These are phyloP conservation scores for Actias luna DNA, from an alignment of 2,888 invertebrate genomes.

Conservation along the genomic window DNA sequence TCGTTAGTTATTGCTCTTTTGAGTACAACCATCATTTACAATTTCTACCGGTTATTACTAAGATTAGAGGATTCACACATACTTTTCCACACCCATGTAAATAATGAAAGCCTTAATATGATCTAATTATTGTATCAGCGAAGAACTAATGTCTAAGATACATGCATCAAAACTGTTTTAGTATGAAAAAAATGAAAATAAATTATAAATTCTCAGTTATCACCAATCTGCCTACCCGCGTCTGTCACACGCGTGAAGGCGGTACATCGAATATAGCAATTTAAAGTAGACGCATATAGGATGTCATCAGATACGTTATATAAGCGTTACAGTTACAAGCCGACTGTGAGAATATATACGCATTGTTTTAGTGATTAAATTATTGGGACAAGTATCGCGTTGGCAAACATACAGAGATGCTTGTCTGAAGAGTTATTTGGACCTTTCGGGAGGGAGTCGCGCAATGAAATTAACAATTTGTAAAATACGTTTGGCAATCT, in stretches of 20 bases:
- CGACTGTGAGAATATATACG: not conserved
- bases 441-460: not conserved
- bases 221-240: not conserved
- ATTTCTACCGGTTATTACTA: no score
- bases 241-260: not conserved
- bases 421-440: constrained; percentile 4
- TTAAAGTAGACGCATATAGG: not conserved
- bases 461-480: not conserved
- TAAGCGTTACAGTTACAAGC: constrained; percentile 9
- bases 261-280: not conserved
- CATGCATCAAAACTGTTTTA: no score
- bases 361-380: constrained; percentile 5
- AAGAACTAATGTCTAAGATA: no score
- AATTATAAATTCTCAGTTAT: no score
- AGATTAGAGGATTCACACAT: no score
- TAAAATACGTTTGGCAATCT: not conserved
- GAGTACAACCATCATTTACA: no score
- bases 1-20: no score
- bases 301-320: constrained; percentile 1
- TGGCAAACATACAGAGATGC: constrained; percentile 1
- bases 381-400: constrained; percentile 6
- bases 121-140: no score
- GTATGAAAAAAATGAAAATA: no score
- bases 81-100: no score
- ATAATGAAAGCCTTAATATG: no score